Conservation (phyloP, 1,140 invertebrate species). For the Drosophila teissieri region DNA sequence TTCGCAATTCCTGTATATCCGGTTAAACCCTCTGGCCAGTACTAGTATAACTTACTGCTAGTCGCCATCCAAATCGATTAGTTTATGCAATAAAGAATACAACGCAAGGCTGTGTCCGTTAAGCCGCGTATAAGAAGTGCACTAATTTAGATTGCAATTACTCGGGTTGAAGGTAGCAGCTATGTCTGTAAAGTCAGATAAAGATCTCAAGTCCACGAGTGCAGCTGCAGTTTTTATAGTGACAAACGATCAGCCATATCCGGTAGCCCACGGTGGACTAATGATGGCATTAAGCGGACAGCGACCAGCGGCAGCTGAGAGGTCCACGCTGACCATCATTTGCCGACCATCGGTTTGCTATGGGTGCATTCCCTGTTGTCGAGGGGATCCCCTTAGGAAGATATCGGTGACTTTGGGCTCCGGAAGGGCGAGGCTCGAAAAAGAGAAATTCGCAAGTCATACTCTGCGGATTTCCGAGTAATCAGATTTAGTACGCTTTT, state of each 20-base stretch:
- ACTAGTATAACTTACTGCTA: not conserved
- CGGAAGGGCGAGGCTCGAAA: not conserved
- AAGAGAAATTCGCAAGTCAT: slow-evolving; percentile 14
- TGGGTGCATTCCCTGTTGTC: not conserved
- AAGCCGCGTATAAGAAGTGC: slow-evolving; percentile 64
- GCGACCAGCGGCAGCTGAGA: slow-evolving; percentile 55
- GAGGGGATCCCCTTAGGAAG: slow-evolving; percentile 1
- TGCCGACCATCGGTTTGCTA: not conserved
- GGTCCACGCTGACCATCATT: slow-evolving; percentile 30
- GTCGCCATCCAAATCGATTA: slow-evolving; percentile 47
- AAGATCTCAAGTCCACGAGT: slow-evolving; percentile 9
- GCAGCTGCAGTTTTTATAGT: slow-evolving; percentile 61
- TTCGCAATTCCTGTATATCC: slow-evolving; percentile 53
- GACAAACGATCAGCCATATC: slow-evolving; percentile 81
- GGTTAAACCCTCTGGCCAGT: not conserved
- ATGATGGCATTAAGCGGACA: slow-evolving; percentile 75
- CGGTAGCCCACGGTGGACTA: slow-evolving; percentile 72
- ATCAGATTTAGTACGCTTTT: not conserved
- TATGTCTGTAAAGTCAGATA: not conserved
- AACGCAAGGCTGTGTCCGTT: slow-evolving; percentile 39
- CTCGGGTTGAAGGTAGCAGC: slow-evolving; percentile 1
- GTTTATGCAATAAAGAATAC: slow-evolving; percentile 57
- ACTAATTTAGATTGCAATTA: slow-evolving; percentile 81
- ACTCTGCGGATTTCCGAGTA: not conserved
- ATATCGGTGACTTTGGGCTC: not conserved